Evolutionary conservation across 2,888 invertebrate genomes (phyloP).

Genomic region (Caenorhabditis sp.): DNA sequence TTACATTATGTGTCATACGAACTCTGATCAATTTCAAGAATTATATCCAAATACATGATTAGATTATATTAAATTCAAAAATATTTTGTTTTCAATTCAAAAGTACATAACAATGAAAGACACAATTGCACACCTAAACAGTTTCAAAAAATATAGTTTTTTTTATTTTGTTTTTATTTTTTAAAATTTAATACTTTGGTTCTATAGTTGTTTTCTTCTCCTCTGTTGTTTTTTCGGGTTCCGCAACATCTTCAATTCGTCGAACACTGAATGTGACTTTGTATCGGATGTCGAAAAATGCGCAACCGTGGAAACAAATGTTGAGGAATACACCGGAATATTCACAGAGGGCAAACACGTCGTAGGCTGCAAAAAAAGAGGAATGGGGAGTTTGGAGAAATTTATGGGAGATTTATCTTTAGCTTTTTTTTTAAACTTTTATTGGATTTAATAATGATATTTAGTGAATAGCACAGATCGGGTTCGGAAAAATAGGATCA

Average conservation of each 20-base stretch:
- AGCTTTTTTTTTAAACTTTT: too few relatives aligned
- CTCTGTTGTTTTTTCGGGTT: constrained; percentile 9
- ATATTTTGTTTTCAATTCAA: not conserved
- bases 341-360: constrained; percentile 68
- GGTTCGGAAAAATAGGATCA: too few relatives aligned
- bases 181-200: constrained; percentile 11
- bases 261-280: constrained; percentile 58
- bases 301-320: constrained; percentile 69
- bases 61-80: too few relatives aligned
- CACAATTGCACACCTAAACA: not conserved
- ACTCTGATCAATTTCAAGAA: not conserved
- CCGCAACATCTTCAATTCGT: constrained; percentile 23
- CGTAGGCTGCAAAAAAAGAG: constrained; percentile 63
- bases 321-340: constrained; percentile 68
- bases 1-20: not conserved
- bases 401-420: too few relatives aligned
- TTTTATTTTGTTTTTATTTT: too few relatives aligned
- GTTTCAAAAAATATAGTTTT: too few relatives aligned
- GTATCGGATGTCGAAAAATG: constrained; percentile 70
- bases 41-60: too few relatives aligned
- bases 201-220: constrained; percentile 3
- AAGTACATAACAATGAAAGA: not conserved
- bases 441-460: too few relatives aligned
- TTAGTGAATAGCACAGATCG: too few relatives aligned
- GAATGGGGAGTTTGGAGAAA: too few relatives aligned